A percentile compares a stretch with the other conserved stretches of the same genome.
Conservation (phyloP, 2,797 vertebrate genomes). For the Lithobates pipiens region DNA sequence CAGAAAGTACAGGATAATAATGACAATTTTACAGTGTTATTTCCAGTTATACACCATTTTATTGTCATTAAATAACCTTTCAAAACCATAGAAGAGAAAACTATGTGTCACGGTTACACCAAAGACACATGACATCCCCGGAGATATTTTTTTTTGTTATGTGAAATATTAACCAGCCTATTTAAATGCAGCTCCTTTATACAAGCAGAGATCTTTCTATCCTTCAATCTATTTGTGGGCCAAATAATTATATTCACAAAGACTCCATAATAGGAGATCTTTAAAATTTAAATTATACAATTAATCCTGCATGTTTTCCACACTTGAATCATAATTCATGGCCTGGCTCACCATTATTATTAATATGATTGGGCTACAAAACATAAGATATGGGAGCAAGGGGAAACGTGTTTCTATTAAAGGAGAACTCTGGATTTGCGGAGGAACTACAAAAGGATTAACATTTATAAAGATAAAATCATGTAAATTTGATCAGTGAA, state of each 20-base stretch:
- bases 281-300: conserved; percentile 42
- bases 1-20: conserved; percentile 12
- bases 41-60: conserved; percentile 28
- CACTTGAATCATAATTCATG: not conserved
- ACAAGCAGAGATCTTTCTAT: conserved; percentile 20
- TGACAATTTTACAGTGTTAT: conserved; percentile 12
- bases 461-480: too few species aligned
- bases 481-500: too few species aligned
- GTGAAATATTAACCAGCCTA: conserved; percentile 49
- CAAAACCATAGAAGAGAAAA: conserved; percentile 1
- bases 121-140: not conserved
- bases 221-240: conserved; percentile 36
- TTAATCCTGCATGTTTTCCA: conserved; percentile 32
- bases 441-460: too few species aligned
- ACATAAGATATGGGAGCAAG: not conserved
- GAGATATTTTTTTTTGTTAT: conserved; percentile 13
- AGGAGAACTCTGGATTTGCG: too few species aligned
- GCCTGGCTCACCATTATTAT: not conserved
- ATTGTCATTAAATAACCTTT: conserved; percentile 26
- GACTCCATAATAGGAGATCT: conserved; percentile 41
- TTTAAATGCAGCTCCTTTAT: conserved; percentile 29
- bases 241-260: conserved; percentile 43
- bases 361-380: not conserved
- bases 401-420: too few species aligned
- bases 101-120: not conserved